Evolutionary conservation across 2,113 vertebrate genomes (phyloP).

Genomic region (Struthio camelus): DNA sequence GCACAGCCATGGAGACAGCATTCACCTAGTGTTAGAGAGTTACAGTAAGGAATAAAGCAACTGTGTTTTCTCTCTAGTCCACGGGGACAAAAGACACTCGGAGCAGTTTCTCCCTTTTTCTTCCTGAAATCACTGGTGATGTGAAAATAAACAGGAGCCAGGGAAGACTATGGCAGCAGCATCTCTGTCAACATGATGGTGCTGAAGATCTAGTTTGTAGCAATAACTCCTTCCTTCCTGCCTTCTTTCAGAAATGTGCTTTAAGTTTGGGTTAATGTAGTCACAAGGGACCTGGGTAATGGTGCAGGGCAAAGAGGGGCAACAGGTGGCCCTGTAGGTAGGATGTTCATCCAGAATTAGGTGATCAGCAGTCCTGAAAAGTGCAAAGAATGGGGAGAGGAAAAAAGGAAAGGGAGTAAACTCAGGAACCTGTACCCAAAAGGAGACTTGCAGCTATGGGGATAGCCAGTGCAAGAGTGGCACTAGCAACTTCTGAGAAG

Average conservation of each 20-base stretch:
- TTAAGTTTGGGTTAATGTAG: neutral
- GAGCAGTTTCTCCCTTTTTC: neutral
- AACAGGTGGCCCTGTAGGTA: neutral
- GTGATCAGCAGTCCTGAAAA: neutral
- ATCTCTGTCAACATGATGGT: neutral
- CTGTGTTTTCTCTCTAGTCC: neutral
- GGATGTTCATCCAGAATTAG: neutral
- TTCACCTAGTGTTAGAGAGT: neutral
- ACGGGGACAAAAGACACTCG: neutral
- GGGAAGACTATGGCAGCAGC: neutral
- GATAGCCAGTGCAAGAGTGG: accelerated
- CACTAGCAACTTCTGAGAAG: neutral
- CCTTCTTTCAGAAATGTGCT: neutral
- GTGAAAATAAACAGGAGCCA: neutral
- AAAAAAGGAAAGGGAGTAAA: neutral
- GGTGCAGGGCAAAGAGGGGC: neutral
- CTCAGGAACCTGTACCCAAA: neutral
- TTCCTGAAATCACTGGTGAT: neutral
- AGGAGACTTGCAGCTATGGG: neutral
- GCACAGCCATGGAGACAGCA: no score
- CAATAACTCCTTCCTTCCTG: neutral
- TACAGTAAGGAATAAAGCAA: neutral
- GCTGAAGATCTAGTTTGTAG: neutral
- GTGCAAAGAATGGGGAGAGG: neutral
- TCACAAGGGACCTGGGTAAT: neutral